Percentiles rank a stretch among this genome's conserved stretches.
These are phyloP conservation scores for Maniola jurtina DNA, from an alignment of 1,140 invertebrate genomes.

Conservation along the genomic window DNA sequence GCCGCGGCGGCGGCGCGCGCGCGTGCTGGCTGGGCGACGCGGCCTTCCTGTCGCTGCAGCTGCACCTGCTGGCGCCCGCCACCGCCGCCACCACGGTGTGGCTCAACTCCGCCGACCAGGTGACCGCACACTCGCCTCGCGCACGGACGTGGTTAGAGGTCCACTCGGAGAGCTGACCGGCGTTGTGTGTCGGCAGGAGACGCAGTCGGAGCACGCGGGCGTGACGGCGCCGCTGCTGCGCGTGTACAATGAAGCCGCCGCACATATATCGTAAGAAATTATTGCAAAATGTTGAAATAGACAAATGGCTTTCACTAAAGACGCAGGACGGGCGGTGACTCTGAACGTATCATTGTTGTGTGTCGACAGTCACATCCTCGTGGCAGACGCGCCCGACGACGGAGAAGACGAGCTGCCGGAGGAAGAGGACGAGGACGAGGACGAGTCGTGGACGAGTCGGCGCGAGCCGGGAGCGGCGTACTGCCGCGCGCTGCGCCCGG, in stretches of 20 bases:
- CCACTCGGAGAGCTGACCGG: background rate
- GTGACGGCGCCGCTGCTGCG: slow-evolving; percentile 51
- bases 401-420: background rate
- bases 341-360: background rate
- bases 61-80: slow-evolving; percentile 38
- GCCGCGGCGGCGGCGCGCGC: slow-evolving; percentile 40
- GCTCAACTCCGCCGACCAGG: slow-evolving; percentile 58
- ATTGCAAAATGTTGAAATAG: too few relatives aligned
- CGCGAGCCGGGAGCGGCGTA: slow-evolving; percentile 24
- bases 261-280: slow-evolving; percentile 51
- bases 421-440: slow-evolving; percentile 1
- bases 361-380: slow-evolving; percentile 24
- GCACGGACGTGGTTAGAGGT: background rate
- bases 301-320: background rate
- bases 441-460: background rate
- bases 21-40: slow-evolving; percentile 49
- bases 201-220: slow-evolving; percentile 54
- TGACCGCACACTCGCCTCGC: background rate
- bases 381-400: slow-evolving; percentile 8
- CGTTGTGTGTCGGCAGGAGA: slow-evolving; percentile 35
- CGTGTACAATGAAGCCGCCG: slow-evolving; percentile 55
- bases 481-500: slow-evolving; percentile 17
- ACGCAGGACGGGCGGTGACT: background rate
- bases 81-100: slow-evolving; percentile 51
- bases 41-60: slow-evolving; percentile 47